Base-by-base conservation (phyloP, 1,140 invertebrate species). In the Scaptodrosophila lebanonensis region DNA sequence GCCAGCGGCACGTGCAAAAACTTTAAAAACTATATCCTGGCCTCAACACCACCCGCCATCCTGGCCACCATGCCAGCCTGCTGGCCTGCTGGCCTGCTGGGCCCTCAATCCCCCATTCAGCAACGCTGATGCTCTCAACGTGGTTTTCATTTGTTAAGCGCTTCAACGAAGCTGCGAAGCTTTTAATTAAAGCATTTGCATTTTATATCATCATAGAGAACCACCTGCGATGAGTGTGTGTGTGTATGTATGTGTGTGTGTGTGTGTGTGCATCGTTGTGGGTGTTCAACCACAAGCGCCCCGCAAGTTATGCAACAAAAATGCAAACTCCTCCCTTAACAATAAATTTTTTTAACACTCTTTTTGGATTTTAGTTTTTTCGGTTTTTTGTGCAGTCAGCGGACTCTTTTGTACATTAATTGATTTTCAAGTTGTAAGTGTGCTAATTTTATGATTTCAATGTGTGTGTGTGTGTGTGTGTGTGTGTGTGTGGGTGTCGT, bases 141-240 rank as follows among this genome's bases (percentile, higher is more conserved):
- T n/a, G n/a, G n/a, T n/a, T n/a, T n/a, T n/a, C n/a, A n/a, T n/a
- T 25, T 25, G 3, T 25, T 3, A 25, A 25, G 22, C 45, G 73
- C 66, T 59, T 77, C 68, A 45, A 32, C 51, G 54, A 67, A 60
- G 73, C 60, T 79, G 68, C 64, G 68, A 82, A 77, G 73, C 73
- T 79, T 77, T 77, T 77, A 77, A 77, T 77, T 77, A 77, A 77
- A 72, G 73, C 73, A 77, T 77, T 79, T 79, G 73, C 73, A 77
- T 77, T 73, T 77, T 68, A 65, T 73, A 77, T 79, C 64, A 65
- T 73, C 48, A 51, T 38, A 47, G 13, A 32, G 25, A 35, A 27
- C 17, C n/a, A 13, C 29, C 22, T 22, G 13, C 22, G 15, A 8
- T 25, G 22, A 4, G 22, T 25, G 3, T 8, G 8, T 25, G 8